phyloP scores from a whole-genome alignment of 2,113 vertebrate species.

The Eonycteris spelaea region DNA sequence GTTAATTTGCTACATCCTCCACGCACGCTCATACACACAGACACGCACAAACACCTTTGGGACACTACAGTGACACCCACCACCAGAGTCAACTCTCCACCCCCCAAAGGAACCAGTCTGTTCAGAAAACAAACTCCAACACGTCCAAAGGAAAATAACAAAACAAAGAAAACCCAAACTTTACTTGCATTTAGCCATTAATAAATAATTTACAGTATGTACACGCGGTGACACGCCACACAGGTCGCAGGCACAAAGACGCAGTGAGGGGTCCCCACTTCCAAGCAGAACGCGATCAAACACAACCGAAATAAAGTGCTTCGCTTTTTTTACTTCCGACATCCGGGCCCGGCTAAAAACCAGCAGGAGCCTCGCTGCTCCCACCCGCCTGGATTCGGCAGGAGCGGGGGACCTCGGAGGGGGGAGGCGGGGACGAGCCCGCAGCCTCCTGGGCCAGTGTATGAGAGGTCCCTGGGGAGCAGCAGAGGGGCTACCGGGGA shows the following conservation, averaged over 20 bases:
- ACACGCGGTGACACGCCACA: conserved; percentile 85
- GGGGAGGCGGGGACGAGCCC: conserved; percentile 2
- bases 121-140: conserved; percentile 50
- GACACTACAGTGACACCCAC: accelerated
- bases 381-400: background rate
- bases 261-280: conserved; percentile 71
- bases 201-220: conserved; percentile 99
- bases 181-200: conserved; percentile 91
- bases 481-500: background rate
- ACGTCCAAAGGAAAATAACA: conserved; percentile 72
- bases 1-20: no score
- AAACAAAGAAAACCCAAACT: conserved; percentile 77
- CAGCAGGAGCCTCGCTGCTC: background rate
- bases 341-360: conserved; percentile 66
- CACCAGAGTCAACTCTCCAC: background rate
- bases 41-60: no score
- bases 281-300: conserved; percentile 81
- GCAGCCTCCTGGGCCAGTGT: conserved; percentile 70
- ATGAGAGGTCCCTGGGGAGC: conserved; percentile 68
- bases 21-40: no score
- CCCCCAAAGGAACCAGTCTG: accelerated
- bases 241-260: conserved; percentile 82
- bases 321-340: conserved; percentile 81
- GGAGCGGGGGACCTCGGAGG: conserved; percentile 55
- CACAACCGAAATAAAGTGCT: conserved; percentile 89